These are phyloP conservation scores for Clarias gariepinus DNA, from an alignment of 2,113 vertebrate species.

Conservation along the genomic window DNA sequence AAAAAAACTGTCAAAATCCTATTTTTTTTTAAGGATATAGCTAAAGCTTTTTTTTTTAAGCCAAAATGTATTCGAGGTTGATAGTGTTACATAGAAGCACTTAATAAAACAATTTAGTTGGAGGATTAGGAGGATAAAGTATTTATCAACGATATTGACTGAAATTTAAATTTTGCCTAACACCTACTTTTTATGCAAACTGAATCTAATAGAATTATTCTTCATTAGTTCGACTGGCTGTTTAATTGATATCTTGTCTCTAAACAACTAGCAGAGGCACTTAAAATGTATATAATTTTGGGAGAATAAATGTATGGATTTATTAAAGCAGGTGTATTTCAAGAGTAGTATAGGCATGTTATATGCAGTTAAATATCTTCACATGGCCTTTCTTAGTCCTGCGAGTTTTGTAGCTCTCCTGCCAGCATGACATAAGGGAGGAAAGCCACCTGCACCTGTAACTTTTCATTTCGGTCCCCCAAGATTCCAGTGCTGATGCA, in stretches of 20 bases:
- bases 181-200: background rate
- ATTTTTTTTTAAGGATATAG: too few relatives aligned
- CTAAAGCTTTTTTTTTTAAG: too few relatives aligned
- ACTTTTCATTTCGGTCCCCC: background rate
- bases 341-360: background rate
- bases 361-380: background rate
- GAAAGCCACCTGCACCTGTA: background rate
- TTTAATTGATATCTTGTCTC: background rate
- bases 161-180: background rate
- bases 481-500: background rate
- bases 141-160: too few relatives aligned
- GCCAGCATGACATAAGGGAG: background rate
- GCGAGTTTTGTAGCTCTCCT: background rate
- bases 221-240: background rate
- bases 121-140: too few relatives aligned
- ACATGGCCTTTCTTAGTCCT: background rate
- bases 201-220: background rate
- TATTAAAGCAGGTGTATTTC: background rate
- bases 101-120: too few relatives aligned
- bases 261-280: background rate
- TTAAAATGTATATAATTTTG: background rate
- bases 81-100: too few relatives aligned
- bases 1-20: too few relatives aligned
- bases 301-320: background rate
- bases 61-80: too few relatives aligned